Base-by-base conservation (phyloP, 2,113 vertebrate species). In the Zosterops japonicus region DNA sequence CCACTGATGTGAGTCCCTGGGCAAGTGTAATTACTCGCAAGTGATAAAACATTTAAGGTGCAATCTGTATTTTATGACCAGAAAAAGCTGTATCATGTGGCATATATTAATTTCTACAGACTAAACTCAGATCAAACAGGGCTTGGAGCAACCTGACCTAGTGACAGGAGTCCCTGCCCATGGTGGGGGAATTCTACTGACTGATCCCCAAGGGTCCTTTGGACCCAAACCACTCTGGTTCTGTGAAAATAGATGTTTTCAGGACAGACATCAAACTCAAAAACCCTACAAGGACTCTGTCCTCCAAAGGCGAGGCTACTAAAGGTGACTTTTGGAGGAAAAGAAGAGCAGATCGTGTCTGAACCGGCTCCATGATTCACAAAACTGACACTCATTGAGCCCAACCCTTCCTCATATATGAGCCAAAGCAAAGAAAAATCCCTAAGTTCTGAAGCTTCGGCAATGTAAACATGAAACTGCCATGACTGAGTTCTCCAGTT, bases 91-190 rank as follows among this genome's bases (percentile, higher is more conserved):
- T 50, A 65, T 21, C 15, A 6, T 36, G 27, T 6, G 39, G 27
- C 6, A 8, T 4, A 23, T 59, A 29, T 21, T 35, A 16, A 9
- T 35, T 29, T 27, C 57, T 75, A 60, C 21, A 31, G 31, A 53
- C 5, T 2, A n/a, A 71, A 68, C 4, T 18, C 2, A 55, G 24
- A 13, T 3, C 24, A 21, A 11, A 44, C 0, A 1, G 8, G 28
- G 75, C 44, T 74, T 36, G 44, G 14, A 74, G 31, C 46, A 82
- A 36, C 24, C 33, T 5, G 17, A 49, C 16, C 27, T 11, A 47
- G 17, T 6, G 14, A 39, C 47, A 83, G 27, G 35, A 6, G 17
- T 12, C 47, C n/a, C 68, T 80, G 39, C 19, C 22, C 12, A 7
- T 1, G 25, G 13, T 27, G 71, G 22, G 16, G 14, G 13, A 44